Percentiles rank a stretch among this genome's conserved stretches.
Conservation (phyloP, 2,113 vertebrate species). For the Leucopsar rothschildi region DNA sequence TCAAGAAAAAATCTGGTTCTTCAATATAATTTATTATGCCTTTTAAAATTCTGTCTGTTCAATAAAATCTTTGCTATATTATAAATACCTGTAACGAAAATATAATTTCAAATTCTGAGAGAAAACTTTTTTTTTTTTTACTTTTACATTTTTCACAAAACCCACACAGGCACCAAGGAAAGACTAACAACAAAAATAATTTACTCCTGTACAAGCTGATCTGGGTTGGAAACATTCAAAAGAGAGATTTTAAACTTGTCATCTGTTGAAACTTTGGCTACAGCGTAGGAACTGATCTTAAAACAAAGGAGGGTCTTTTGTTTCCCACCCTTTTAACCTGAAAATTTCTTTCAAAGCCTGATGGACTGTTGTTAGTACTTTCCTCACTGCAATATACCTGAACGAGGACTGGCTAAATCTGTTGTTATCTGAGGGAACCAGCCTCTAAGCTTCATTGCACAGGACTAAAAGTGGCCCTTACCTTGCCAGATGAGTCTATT, state of each 20-base stretch:
- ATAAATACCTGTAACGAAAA: slow-evolving; percentile 83
- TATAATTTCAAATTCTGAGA: slow-evolving; percentile 77
- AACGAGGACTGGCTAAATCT: background rate
- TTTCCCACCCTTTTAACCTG: background rate
- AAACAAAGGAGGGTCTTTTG: background rate
- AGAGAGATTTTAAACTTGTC: slow-evolving; percentile 49
- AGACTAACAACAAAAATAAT: slow-evolving; percentile 72
- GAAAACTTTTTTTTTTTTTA: slow-evolving; percentile 57
- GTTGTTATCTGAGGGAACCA: background rate
- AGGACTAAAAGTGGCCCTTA: background rate
- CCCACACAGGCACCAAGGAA: slow-evolving; percentile 70
- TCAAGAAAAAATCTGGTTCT: slow-evolving; percentile 72
- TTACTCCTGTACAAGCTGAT: slow-evolving; percentile 57
- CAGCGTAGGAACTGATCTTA: slow-evolving; percentile 7
- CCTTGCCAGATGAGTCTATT: background rate
- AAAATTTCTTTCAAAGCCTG: background rate
- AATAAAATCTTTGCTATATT: slow-evolving; percentile 76
- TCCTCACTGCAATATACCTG: background rate
- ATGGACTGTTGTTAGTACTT: background rate
- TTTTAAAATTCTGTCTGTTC: slow-evolving; percentile 74
- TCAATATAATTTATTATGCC: slow-evolving; percentile 75
- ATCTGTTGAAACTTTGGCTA: slow-evolving; percentile 58
- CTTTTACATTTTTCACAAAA: slow-evolving; percentile 76
- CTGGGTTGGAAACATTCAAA: slow-evolving; percentile 74
- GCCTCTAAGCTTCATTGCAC: background rate